Conservation (phyloP, 2,888 invertebrate species). For the Polyommatus icarus region DNA sequence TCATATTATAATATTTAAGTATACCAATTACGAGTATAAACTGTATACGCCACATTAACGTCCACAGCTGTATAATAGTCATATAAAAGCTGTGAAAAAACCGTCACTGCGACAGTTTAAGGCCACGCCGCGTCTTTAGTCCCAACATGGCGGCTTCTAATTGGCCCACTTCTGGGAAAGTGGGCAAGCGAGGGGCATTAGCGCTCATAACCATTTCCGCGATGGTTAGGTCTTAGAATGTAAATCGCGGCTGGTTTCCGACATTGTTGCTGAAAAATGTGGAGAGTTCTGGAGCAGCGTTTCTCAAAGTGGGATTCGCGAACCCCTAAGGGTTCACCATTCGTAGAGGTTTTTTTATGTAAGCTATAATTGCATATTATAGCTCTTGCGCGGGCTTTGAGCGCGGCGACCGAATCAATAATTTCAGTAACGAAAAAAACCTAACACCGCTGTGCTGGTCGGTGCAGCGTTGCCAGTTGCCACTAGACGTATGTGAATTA, state of each 20-base stretch:
- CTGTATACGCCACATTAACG: neutral
- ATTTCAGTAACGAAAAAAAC: too few species aligned
- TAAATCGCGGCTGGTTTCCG: neutral
- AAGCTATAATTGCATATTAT: too few species aligned
- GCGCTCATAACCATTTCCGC: conserved; percentile 11
- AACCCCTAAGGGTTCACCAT: neutral
- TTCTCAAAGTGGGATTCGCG: neutral
- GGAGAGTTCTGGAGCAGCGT: neutral
- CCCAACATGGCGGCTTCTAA: conserved; percentile 10
- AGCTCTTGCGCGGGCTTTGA: too few species aligned
- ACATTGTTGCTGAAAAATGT: conserved; percentile 14
- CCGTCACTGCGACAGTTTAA: neutral
- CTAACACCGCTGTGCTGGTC: too few species aligned
- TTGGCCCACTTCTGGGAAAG: conserved; percentile 17
- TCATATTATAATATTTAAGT: neutral
- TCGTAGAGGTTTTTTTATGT: too few species aligned
- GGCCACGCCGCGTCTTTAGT: neutral
- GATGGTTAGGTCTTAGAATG: conserved; percentile 7
- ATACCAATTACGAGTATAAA: neutral
- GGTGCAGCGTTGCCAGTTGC: too few species aligned
- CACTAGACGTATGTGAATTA: too few species aligned
- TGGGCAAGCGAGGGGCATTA: neutral
- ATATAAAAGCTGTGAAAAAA: conserved; percentile 1
- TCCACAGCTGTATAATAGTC: neutral
- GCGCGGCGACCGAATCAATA: too few species aligned